Percentiles rank a stretch among this genome's conserved stretches.
These are phyloP conservation scores for Acrobasis consociella DNA, from an alignment of 2,888 invertebrate species.

Conservation along the genomic window DNA sequence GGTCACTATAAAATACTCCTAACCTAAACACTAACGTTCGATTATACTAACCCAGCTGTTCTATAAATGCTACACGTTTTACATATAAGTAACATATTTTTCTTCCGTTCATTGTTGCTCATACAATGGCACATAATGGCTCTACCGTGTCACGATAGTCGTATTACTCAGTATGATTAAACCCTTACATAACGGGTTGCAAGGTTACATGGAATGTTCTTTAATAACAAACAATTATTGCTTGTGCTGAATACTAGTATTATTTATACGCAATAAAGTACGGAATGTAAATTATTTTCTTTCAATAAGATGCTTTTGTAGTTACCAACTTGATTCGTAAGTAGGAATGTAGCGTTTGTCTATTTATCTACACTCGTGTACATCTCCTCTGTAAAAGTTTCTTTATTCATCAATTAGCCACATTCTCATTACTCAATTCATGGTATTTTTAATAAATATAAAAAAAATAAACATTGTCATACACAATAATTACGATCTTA, in stretches of 20 bases:
- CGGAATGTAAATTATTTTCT: too few species aligned
- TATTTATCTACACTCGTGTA: too few species aligned
- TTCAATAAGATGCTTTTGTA: not conserved
- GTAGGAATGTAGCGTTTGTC: not conserved
- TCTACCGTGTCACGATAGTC: slow-evolving; percentile 17
- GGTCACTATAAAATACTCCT: too few species aligned
- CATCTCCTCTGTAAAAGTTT: too few species aligned
- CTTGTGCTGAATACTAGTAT: not conserved
- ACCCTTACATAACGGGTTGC: slow-evolving; percentile 20
- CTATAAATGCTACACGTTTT: not conserved
- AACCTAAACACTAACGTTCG: not conserved
- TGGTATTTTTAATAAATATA: too few species aligned
- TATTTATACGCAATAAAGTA: not conserved
- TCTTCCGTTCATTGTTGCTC: slow-evolving; percentile 17
- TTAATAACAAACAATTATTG: not conserved
- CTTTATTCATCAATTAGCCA: too few species aligned
- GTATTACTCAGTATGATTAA: slow-evolving; percentile 19
- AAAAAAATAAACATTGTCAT: too few species aligned
- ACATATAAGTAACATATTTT: slow-evolving; percentile 7
- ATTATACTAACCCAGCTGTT: not conserved
- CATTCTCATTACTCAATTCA: too few species aligned
- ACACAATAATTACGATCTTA: too few species aligned
- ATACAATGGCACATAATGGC: slow-evolving; percentile 19
- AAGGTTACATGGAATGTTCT: slow-evolving; percentile 35
- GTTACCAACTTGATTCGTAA: not conserved